Conservation (phyloP, 2,797 vertebrate genomes). For the Ficedula albicollis region DNA sequence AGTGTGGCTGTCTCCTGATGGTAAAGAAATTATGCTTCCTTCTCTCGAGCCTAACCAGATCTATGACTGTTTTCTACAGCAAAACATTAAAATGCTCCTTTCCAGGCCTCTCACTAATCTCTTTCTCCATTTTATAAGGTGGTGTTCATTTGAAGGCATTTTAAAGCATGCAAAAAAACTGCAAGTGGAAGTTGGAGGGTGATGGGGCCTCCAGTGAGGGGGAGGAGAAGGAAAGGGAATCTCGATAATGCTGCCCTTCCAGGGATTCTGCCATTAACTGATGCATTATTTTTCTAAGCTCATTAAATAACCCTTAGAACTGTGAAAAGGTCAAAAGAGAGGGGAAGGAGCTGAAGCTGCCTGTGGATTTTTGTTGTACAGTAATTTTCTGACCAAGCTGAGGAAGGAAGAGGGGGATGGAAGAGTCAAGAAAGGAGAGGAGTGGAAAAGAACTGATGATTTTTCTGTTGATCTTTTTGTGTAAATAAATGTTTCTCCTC, state of each 20-base stretch:
- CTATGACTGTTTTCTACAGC: background rate
- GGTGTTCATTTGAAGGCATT: slow-evolving; percentile 39
- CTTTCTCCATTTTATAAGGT: background rate
- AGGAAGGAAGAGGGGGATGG: background rate
- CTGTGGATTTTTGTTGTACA: slow-evolving; percentile 11
- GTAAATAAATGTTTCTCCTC: background rate
- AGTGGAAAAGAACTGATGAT: background rate
- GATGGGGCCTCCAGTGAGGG: slow-evolving; percentile 4
- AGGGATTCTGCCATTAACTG: slow-evolving; percentile 54
- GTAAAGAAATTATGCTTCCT: slow-evolving; percentile 3
- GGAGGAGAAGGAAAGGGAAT: slow-evolving; percentile 40
- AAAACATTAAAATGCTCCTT: slow-evolving; percentile 11
- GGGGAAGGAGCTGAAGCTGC: slow-evolving; percentile 30
- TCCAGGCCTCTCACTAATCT: background rate
- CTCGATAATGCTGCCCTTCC: background rate
- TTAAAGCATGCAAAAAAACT: background rate
- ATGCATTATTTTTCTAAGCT: slow-evolving; percentile 62
- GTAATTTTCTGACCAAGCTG: slow-evolving; percentile 1
- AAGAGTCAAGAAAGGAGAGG: background rate
- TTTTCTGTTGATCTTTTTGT: background rate
- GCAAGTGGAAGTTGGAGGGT: slow-evolving; percentile 6
- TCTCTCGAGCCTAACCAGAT: background rate
- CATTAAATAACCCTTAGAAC: slow-evolving; percentile 64
- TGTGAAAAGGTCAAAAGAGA: slow-evolving; percentile 62
- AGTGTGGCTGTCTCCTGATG: background rate